These are phyloP conservation scores for Drosophila ezoana DNA, from an alignment of 2,888 invertebrate genomes.

Conservation along the genomic window DNA sequence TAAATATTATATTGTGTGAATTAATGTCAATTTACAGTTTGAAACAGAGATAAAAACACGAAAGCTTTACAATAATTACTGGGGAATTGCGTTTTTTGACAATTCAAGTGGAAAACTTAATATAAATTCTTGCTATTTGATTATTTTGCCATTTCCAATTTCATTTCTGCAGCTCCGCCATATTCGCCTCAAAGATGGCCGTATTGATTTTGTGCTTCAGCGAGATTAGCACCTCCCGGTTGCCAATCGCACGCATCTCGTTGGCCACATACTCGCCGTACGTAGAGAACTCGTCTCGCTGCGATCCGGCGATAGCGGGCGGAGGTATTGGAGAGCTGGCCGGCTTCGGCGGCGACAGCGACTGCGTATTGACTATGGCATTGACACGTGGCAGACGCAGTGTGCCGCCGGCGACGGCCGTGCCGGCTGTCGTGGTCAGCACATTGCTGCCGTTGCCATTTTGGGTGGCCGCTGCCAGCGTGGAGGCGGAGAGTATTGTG, in stretches of 20 bases:
- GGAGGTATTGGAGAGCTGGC: constrained; percentile 49
- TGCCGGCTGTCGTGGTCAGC: constrained; percentile 34
- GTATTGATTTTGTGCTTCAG: constrained; percentile 88
- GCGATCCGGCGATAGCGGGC: constrained; percentile 36
- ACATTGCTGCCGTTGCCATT: constrained; percentile 58
- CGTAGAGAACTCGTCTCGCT: constrained; percentile 86
- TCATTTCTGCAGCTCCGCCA: constrained; percentile 86
- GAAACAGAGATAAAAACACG: constrained; percentile 31
- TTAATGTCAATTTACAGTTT: constrained; percentile 57
- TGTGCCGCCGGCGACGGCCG: constrained; percentile 45
- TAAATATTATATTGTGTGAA: constrained; percentile 26
- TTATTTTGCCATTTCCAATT: constrained; percentile 21
- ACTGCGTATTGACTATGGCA: constrained; percentile 46
- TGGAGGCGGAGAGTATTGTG: constrained; percentile 70
- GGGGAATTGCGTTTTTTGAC: constrained; percentile 23
- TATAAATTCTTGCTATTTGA: constrained; percentile 59
- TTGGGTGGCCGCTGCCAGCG: constrained; percentile 49
- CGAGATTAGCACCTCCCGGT: constrained; percentile 86
- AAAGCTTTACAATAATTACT: constrained; percentile 43
- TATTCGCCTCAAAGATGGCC: constrained; percentile 87
- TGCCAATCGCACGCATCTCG: constrained; percentile 86
- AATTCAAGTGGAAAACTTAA: constrained; percentile 46
- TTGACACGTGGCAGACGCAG: constrained; percentile 66
- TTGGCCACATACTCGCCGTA: constrained; percentile 88
- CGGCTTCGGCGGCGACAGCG: constrained; percentile 47